phyloP scores from a whole-genome alignment of 2,888 invertebrate genomes.

The Zygaena filipendulae region DNA sequence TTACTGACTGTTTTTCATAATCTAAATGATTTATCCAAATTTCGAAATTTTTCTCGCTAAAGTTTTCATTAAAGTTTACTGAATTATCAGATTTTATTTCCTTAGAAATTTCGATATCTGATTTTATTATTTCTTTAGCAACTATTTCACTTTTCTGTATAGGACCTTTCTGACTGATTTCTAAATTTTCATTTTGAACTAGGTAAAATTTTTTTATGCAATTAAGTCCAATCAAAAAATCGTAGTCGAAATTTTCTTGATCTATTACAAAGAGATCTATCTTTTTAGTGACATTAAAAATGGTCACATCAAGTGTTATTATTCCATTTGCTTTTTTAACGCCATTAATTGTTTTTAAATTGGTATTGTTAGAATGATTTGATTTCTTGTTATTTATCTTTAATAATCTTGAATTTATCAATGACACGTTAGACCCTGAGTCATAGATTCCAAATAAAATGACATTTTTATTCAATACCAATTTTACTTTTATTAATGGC shows the following conservation, averaged over 20 bases:
- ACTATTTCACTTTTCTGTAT: slow-evolving; percentile 3
- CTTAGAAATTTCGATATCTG: slow-evolving; percentile 1
- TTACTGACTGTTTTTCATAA: slow-evolving; percentile 3
- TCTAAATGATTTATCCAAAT: slow-evolving; percentile 6
- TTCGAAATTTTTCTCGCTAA: slow-evolving; percentile 3
- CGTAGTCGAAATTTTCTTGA: slow-evolving; percentile 13
- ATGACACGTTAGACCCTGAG: slow-evolving; percentile 19
- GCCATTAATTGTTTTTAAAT: slow-evolving; percentile 11
- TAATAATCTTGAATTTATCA: slow-evolving; percentile 19
- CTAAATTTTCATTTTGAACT: slow-evolving; percentile 12
- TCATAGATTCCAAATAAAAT: slow-evolving; percentile 19
- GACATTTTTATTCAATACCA: slow-evolving; percentile 14
- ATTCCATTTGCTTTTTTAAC: slow-evolving; percentile 8
- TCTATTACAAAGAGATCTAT: slow-evolving; percentile 15
- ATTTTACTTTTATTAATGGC: slow-evolving; percentile 17
- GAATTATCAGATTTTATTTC: slow-evolving; percentile 2
- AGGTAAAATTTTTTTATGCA: slow-evolving; percentile 15
- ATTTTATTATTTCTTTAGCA: slow-evolving; percentile 1
- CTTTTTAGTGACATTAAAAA: slow-evolving; percentile 15
- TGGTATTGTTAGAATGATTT: slow-evolving; percentile 1
- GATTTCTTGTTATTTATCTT: not conserved
- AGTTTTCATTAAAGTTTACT: slow-evolving; percentile 11
- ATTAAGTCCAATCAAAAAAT: slow-evolving; percentile 14
- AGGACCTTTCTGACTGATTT: slow-evolving; percentile 11
- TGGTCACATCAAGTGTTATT: slow-evolving; percentile 12